phyloP scores from a whole-genome alignment of 2,888 invertebrate species.

The Erebia aethiops region DNA sequence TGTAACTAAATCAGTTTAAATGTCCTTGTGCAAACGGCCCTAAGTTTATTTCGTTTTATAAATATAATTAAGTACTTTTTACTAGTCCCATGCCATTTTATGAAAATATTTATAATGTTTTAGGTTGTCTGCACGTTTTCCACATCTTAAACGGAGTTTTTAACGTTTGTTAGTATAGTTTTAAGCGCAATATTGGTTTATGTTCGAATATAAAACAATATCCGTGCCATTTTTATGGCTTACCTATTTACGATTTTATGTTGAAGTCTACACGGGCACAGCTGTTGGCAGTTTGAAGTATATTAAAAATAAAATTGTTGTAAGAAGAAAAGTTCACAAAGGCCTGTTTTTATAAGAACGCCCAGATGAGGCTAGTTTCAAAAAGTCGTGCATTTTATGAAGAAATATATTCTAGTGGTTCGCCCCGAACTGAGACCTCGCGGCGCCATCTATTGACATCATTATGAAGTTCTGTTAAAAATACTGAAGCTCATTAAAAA shows the following conservation, averaged over 20 bases:
- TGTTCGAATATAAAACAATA: slow-evolving; percentile 24
- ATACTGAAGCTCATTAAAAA: no score
- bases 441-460: no score
- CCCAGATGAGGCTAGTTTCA: no score
- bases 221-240: slow-evolving; percentile 23
- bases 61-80: not conserved
- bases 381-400: no score
- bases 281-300: slow-evolving; percentile 16
- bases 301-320: slow-evolving; percentile 6
- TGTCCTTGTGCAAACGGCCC: no score
- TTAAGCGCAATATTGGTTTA: slow-evolving; percentile 12
- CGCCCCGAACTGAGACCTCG: no score
- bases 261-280: slow-evolving; percentile 7
- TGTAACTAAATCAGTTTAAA: no score
- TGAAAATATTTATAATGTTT: not conserved
- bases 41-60: not conserved
- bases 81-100: no score
- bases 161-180: slow-evolving; percentile 8
- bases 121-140: not conserved
- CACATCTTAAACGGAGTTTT: not conserved
- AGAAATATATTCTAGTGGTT: no score
- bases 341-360: not conserved
- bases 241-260: slow-evolving; percentile 23
- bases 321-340: not conserved
- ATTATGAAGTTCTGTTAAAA: no score